Conservation (phyloP, 2,888 invertebrate genomes). For the Troides aeacus region DNA sequence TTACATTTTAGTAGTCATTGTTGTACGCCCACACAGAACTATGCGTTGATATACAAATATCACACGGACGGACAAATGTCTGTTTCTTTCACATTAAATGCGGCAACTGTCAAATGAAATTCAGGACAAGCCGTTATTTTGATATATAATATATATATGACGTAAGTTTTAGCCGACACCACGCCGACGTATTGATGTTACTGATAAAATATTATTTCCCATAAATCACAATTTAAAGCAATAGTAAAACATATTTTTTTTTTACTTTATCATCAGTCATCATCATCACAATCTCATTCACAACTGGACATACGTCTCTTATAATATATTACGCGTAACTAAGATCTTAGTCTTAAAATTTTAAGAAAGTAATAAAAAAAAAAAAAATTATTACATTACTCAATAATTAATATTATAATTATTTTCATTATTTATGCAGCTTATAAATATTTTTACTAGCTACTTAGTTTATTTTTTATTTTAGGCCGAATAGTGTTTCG, state of each 20-base stretch:
- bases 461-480: too few relatives aligned
- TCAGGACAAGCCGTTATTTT: conserved; percentile 20
- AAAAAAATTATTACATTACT: too few relatives aligned
- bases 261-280: background rate
- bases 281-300: background rate
- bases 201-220: background rate
- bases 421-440: too few relatives aligned
- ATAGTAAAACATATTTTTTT: background rate
- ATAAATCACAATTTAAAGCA: background rate
- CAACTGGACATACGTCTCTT: too few relatives aligned
- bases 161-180: background rate
- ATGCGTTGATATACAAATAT: conserved; percentile 20
- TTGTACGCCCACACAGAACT: conserved; percentile 10
- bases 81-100: conserved; percentile 17
- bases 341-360: too few relatives aligned
- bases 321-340: too few relatives aligned
- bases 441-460: too few relatives aligned
- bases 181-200: background rate
- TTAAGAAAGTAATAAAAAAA: too few relatives aligned
- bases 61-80: conserved; percentile 24
- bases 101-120: conserved; percentile 16
- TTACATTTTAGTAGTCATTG: background rate
- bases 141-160: conserved; percentile 9
- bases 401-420: too few relatives aligned
- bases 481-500: too few relatives aligned